These are phyloP conservation scores for Caradrina kadenii DNA, from an alignment of 2,888 invertebrate species.

Conservation along the genomic window DNA sequence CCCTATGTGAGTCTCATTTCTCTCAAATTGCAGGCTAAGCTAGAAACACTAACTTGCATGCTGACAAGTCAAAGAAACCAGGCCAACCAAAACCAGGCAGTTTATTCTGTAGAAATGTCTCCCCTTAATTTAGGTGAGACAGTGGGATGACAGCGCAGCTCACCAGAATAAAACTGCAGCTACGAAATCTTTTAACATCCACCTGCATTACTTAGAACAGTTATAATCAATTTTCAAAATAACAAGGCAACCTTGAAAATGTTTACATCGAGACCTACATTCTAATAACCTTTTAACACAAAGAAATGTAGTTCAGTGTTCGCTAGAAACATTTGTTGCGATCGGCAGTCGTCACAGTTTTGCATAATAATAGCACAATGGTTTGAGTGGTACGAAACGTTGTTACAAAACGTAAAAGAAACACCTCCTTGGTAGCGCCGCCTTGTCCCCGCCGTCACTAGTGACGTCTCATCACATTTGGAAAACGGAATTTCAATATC, in stretches of 20 bases:
- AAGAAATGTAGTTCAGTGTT: constrained; percentile 80
- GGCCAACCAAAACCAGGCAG: background rate
- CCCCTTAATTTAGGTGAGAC: no score
- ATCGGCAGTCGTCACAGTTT: constrained; percentile 80
- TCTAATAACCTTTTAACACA: constrained; percentile 87
- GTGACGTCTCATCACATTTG: constrained; percentile 28
- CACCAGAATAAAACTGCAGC: background rate
- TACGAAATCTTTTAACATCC: background rate
- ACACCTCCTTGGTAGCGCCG: constrained; percentile 78
- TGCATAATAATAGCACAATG: constrained; percentile 89
- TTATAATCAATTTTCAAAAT: constrained; percentile 71
- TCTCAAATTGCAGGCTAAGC: constrained; percentile 3
- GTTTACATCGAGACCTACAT: constrained; percentile 81
- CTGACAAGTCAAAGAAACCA: constrained; percentile 27
- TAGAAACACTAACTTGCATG: background rate
- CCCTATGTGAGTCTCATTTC: background rate
- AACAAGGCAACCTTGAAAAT: constrained; percentile 78
- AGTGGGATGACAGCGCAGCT: no score
- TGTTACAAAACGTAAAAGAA: constrained; percentile 84
- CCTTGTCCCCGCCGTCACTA: constrained; percentile 68
- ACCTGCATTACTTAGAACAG: constrained; percentile 15
- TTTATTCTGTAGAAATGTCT: no score
- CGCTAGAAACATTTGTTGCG: constrained; percentile 78
- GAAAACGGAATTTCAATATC: constrained; percentile 5
- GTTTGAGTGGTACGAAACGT: constrained; percentile 72